Percentiles rank a stretch among this genome's conserved stretches.
Conservation (phyloP, 2,797 vertebrate genomes). For the Sebastes paucispinis region DNA sequence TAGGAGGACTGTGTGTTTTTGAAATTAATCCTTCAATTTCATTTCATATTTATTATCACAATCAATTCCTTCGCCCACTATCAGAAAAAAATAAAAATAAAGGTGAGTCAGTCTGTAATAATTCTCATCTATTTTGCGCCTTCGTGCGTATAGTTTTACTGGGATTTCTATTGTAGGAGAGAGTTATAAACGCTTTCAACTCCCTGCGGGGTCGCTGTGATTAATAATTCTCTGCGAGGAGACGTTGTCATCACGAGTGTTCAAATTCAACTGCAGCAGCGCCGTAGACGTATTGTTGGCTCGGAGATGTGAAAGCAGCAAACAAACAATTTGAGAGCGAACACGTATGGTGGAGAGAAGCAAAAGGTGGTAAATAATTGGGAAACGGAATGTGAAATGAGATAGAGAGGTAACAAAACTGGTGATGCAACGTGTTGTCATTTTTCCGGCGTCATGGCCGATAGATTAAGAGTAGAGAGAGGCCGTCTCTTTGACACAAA, state of each 20-base stretch:
- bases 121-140: neutral
- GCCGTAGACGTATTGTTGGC: neutral
- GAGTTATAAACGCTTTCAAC: neutral
- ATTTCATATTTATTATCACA: neutral
- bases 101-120: neutral
- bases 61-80: neutral
- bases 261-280: conserved; percentile 3
- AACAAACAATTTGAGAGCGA: neutral
- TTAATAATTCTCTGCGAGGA: conserved; percentile 38
- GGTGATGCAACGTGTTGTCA: neutral
- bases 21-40: neutral
- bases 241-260: neutral
- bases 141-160: conserved; percentile 3
- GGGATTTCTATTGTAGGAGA: neutral
- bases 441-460: conserved; percentile 1
- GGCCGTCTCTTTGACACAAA: neutral
- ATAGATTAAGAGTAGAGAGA: conserved; percentile 16
- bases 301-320: neutral
- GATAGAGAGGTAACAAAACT: neutral
- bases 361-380: conserved; percentile 2
- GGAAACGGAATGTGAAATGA: neutral
- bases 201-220: neutral
- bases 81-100: neutral
- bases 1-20: neutral
- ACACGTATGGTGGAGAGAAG: neutral